Evolutionary conservation across 2,113 vertebrate genomes (phyloP).

Genomic region (Heliornis fulica): DNA sequence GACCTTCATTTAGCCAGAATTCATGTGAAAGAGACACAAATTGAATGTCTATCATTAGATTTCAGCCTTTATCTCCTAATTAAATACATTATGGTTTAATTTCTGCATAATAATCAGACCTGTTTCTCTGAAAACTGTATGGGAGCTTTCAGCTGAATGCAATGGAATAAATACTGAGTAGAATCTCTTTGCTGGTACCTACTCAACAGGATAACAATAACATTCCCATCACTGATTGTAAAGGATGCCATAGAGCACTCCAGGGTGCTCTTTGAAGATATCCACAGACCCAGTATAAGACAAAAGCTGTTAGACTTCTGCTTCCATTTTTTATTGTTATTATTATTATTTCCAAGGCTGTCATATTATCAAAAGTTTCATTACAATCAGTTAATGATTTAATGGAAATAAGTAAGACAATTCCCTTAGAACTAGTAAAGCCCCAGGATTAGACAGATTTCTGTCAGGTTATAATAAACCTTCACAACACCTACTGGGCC

Average conservation of each 20-base stretch:
- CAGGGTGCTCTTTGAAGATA: neutral
- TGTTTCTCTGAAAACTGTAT: neutral
- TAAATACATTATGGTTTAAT: neutral
- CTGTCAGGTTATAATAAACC: constrained; percentile 54
- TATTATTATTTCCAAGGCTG: constrained; percentile 25
- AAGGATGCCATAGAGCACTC: neutral
- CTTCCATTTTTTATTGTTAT: neutral
- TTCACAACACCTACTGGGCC: constrained; percentile 46
- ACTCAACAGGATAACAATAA: neutral
- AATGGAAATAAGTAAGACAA: constrained; percentile 35
- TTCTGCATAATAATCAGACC: neutral
- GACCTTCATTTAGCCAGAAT: neutral
- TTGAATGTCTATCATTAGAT: neutral
- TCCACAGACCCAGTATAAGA: neutral
- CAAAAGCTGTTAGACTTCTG: neutral
- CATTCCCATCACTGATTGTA: neutral
- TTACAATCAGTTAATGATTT: constrained; percentile 48
- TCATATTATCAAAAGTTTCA: neutral
- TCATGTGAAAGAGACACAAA: neutral
- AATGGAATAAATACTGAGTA: neutral
- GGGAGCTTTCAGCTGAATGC: neutral
- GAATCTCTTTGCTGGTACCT: neutral
- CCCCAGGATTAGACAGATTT: constrained; percentile 44
- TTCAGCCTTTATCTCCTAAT: neutral
- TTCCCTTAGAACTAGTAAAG: constrained; percentile 33